These are phyloP conservation scores for Spinus olivaceus DNA, from an alignment of 2,797 vertebrate genomes.

Conservation along the genomic window DNA sequence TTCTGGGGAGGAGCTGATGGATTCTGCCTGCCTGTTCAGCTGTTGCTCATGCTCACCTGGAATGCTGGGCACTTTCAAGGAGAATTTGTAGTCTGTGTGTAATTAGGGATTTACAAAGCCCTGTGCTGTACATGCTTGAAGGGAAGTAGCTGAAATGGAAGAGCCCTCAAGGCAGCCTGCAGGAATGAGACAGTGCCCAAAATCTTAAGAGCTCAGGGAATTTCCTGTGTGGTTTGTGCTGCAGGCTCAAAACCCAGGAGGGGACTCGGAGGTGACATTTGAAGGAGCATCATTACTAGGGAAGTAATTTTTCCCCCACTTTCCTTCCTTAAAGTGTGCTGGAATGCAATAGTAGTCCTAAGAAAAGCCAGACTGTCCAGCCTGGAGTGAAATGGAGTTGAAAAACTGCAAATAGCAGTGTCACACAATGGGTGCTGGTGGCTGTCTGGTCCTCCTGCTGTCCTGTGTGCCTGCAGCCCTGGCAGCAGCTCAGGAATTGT, in stretches of 20 bases:
- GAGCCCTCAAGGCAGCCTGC: constrained; percentile 10
- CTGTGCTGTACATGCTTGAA: not conserved
- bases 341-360: not conserved
- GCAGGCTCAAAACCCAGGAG: not conserved
- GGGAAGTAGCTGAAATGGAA: not conserved
- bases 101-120: not conserved
- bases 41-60: not conserved
- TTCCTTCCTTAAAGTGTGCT: not conserved
- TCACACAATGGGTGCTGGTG: not conserved
- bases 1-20: not conserved
- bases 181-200: not conserved
- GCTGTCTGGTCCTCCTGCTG: not conserved
- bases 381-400: not conserved
- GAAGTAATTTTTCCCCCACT: not conserved
- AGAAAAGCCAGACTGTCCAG: not conserved
- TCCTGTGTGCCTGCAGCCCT: not conserved
- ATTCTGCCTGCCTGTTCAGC: not conserved
- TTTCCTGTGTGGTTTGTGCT: not conserved
- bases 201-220: not conserved
- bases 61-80: not conserved
- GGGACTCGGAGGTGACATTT: not conserved
- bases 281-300: not conserved
- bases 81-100: not conserved
- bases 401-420: not conserved
- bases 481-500: not conserved